Percentiles rank a stretch among this genome's conserved stretches.
Conservation (phyloP, 2,113 vertebrate species). For the Lycaon pictus region DNA sequence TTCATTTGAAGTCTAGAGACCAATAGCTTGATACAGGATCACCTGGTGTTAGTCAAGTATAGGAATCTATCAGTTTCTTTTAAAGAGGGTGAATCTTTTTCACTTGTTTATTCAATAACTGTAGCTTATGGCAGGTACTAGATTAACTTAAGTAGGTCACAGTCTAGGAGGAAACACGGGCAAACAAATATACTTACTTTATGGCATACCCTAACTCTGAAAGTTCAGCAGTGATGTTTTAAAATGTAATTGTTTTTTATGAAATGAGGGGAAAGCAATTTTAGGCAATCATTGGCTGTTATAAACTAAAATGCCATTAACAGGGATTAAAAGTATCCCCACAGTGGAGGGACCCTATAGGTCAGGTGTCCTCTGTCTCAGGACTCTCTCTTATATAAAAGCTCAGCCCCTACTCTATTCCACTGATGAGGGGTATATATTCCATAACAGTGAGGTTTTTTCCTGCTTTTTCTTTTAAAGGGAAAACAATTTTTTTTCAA, state of each 20-base stretch:
- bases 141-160: conserved; percentile 41
- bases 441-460: neutral
- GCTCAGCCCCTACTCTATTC: neutral
- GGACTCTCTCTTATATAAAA: neutral
- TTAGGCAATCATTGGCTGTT: neutral
- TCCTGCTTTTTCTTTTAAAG: conserved; percentile 51
- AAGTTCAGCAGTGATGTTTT: conserved; percentile 39
- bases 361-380: conserved; percentile 8
- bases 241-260: neutral
- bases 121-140: neutral
- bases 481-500: neutral
- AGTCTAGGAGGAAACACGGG: conserved; percentile 16
- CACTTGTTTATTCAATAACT: conserved; percentile 60
- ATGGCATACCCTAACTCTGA: conserved; percentile 21
- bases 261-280: conserved; percentile 37
- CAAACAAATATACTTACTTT: neutral
- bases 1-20: conserved; percentile 55
- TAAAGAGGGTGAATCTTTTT: conserved; percentile 29
- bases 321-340: conserved; percentile 6
- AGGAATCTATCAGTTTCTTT: neutral
- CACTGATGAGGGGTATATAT: neutral
- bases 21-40: neutral
- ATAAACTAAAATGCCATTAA: conserved; percentile 57
- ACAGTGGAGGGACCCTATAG: neutral
- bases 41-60: conserved; percentile 32